These are phyloP conservation scores for Acanthaster planci DNA, from an alignment of 35 echinoderm and acorn worm genomes.

Conservation along the genomic window DNA sequence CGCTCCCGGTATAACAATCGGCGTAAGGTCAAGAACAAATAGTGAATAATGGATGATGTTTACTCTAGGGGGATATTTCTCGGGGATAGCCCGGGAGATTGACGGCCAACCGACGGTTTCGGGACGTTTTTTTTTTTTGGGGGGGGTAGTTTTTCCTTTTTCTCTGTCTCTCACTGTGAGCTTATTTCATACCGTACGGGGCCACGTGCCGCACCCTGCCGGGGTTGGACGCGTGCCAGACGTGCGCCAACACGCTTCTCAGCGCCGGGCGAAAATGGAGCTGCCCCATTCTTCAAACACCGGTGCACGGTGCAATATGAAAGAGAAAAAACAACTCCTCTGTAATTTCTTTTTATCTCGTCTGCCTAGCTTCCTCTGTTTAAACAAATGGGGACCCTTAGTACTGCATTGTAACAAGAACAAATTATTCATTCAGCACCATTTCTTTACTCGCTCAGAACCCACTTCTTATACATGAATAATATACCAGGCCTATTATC, in stretches of 20 bases:
- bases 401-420: too few relatives aligned
- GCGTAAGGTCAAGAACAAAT: conserved; percentile 2
- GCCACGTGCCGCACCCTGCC: not conserved
- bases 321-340: not conserved
- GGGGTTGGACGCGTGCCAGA: not conserved
- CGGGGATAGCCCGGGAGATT: not conserved
- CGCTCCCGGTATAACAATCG: not conserved
- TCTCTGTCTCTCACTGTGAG: not conserved
- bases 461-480: too few relatives aligned
- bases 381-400: too few relatives aligned
- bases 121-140: not conserved
- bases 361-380: too few relatives aligned
- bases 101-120: not conserved
- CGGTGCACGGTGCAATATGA: not conserved
- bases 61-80: not conserved
- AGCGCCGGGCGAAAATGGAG: not conserved
- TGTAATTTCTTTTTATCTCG: too few relatives aligned
- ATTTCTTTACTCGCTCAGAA: too few relatives aligned
- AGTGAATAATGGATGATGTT: conserved; percentile 29
- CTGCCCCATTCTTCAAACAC: not conserved
- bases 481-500: too few relatives aligned
- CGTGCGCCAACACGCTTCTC: not conserved
- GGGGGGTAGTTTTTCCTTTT: not conserved
- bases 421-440: too few relatives aligned
- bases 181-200: not conserved